Base-by-base conservation (phyloP, 2,113 vertebrate species). In the Microtus ochrogaster region DNA sequence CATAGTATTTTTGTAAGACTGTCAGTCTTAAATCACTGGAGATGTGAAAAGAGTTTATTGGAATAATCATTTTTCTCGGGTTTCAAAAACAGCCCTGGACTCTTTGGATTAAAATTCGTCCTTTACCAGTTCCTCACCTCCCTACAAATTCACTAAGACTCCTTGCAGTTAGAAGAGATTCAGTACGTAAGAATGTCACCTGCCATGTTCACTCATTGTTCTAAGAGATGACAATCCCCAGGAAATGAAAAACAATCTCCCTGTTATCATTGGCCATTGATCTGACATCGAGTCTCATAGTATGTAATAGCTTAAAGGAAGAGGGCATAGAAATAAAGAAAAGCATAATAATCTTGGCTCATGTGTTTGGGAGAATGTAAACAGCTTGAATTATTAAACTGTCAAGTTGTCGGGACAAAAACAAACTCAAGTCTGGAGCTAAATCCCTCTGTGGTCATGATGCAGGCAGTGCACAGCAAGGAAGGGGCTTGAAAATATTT, bases 371-470 rank as follows among this genome's bases (percentile, higher is more conserved):
- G 96, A 93, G 94, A 97, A 93, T 66, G 94, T 95, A 98, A 98
- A 98, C 88, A 93, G 83, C 86, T 91, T 98, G 95, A 98, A 98
- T 98, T 98, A 98, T 99, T 98, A 94, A 98, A 96, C 96, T 81
- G 85, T 96, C 0, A 36, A 95, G 92, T 96, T 98, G 95, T 39
- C 79, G 66, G 94, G 97, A 97, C 91, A 96, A 0, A 0, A 70
- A 95, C 96, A 98, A 97, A 95, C 94, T 96, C 94, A 95, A 81
- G 86, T 90, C 30, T 97, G 85, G 66, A 87, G 30, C 3, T 36
- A 96, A 97, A 98, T 95, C 87, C 94, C 94, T 94, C 76, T 19
- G 52, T 96, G 97, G 90, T 82, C 91, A 72, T 52, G 30, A 47
- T 21, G 0, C 0, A 96, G 90, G 92, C 65, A 65, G 52, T 26